Evolutionary conservation across 2,888 invertebrate species (phyloP).

Genomic region (Hemaris fuciformis): DNA sequence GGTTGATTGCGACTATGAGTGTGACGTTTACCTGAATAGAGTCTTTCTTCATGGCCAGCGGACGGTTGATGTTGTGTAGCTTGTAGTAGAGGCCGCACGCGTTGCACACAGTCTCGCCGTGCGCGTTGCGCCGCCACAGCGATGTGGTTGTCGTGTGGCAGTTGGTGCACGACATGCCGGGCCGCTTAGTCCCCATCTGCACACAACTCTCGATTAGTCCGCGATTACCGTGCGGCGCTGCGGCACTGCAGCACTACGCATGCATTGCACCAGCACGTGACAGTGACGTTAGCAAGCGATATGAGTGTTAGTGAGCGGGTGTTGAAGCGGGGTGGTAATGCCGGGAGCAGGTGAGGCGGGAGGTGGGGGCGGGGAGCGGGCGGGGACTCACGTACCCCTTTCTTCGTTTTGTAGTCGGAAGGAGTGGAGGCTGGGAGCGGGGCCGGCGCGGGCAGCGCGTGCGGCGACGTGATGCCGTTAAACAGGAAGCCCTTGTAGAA

Average conservation of each 20-base stretch:
- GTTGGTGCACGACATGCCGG: constrained; percentile 92
- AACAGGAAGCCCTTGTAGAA: constrained; percentile 92
- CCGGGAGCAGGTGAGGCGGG: constrained; percentile 20
- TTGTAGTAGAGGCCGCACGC: constrained; percentile 99
- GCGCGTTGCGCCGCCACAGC: constrained; percentile 85
- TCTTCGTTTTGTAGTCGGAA: constrained; percentile 79
- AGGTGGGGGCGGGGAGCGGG: constrained; percentile 22
- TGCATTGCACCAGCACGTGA: constrained; percentile 11
- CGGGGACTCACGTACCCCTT: constrained; percentile 71
- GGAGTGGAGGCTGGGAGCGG: constrained; percentile 56
- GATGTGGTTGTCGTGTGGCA: constrained; percentile 96
- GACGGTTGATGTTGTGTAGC: constrained; percentile 94
- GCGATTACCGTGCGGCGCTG: neutral
- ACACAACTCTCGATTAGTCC: constrained; percentile 17
- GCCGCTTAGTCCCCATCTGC: constrained; percentile 86
- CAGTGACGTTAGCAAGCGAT: constrained; percentile 34
- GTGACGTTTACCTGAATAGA: constrained; percentile 64
- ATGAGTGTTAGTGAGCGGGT: constrained; percentile 37
- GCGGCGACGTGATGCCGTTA: constrained; percentile 82
- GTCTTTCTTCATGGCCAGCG: constrained; percentile 90
- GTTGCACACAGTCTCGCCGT: constrained; percentile 98
- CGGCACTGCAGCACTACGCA: neutral
- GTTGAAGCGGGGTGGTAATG: constrained; percentile 21
- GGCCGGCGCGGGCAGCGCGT: constrained; percentile 48
- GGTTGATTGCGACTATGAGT: too few relatives aligned